Evolutionary conservation across 1,140 invertebrate species (phyloP).

Genomic region (Drosophila tani): DNA sequence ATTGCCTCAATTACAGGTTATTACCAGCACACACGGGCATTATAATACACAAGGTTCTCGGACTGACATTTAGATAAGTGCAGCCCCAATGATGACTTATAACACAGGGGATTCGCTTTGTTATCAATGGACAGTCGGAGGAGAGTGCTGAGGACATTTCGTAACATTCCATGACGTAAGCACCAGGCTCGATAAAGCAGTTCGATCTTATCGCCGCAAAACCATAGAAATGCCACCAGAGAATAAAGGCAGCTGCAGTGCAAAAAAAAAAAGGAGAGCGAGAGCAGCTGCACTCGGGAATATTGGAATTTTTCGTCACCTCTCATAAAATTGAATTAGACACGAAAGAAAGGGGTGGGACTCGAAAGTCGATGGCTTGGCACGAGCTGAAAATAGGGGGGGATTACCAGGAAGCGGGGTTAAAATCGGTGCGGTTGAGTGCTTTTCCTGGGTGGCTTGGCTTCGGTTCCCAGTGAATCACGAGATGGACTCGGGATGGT

Average conservation of each 20-base stretch:
- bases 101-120: constrained; percentile 1
- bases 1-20: constrained; percentile 1
- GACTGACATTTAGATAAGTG: constrained; percentile 28
- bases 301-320: constrained; percentile 49
- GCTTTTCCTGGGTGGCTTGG: constrained; percentile 31
- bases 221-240: constrained; percentile 54
- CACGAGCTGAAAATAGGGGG: constrained; percentile 35
- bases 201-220: constrained; percentile 63
- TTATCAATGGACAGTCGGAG: constrained; percentile 11
- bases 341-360: constrained; percentile 10
- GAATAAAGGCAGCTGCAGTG: constrained; percentile 53
- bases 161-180: constrained; percentile 73
- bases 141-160: constrained; percentile 6
- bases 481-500: constrained; percentile 14
- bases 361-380: constrained; percentile 21
- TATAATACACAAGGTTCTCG: constrained; percentile 16
- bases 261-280: neutral
- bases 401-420: constrained; percentile 14
- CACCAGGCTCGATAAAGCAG: constrained; percentile 42
- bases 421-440: constrained; percentile 38
- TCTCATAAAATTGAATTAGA: constrained; percentile 48
- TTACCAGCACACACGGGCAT: neutral
- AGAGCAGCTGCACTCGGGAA: constrained; percentile 39
- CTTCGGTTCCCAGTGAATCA: constrained; percentile 5
- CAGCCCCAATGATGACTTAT: constrained; percentile 7